Conservation (phyloP, 2,888 invertebrate genomes). For the Dysmachus trigonus region DNA sequence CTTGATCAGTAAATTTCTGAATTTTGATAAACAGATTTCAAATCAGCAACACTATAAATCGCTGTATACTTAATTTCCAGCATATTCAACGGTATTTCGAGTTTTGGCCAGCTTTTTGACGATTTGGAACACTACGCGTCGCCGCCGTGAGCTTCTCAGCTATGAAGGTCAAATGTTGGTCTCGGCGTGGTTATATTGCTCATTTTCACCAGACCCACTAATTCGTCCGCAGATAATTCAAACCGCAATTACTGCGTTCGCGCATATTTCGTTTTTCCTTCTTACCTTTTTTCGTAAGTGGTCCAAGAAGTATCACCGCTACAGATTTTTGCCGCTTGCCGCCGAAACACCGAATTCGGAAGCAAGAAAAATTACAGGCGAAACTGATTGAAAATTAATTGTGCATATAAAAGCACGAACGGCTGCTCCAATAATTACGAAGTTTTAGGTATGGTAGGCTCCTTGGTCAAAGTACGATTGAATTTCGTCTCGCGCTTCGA, state of each 20-base stretch:
- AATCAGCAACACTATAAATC: too few species aligned
- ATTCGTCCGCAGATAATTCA: slow-evolving; percentile 8
- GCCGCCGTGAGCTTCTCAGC: neutral
- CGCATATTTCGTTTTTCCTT: neutral
- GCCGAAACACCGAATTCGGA: neutral
- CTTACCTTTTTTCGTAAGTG: neutral
- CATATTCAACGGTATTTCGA: too few species aligned
- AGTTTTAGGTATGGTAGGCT: neutral
- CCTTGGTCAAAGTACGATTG: neutral
- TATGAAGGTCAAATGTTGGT: slow-evolving; percentile 29
- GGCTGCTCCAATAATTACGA: neutral
- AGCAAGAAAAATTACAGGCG: neutral
- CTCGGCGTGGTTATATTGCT: neutral
- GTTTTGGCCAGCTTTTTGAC: too few species aligned
- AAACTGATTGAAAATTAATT: neutral
- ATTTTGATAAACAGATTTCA: too few species aligned
- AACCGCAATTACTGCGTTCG: slow-evolving; percentile 1
- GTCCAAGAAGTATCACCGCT: slow-evolving; percentile 5
- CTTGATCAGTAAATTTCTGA: too few species aligned
- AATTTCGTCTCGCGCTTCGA: neutral
- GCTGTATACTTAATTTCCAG: too few species aligned
- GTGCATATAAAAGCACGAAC: neutral
- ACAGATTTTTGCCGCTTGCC: neutral
- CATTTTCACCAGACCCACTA: neutral
- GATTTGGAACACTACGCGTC: too few species aligned